Evolutionary conservation across 35 echinoderm and acorn worm species (phyloP).

Genomic region (Nesometra sesokonis): DNA sequence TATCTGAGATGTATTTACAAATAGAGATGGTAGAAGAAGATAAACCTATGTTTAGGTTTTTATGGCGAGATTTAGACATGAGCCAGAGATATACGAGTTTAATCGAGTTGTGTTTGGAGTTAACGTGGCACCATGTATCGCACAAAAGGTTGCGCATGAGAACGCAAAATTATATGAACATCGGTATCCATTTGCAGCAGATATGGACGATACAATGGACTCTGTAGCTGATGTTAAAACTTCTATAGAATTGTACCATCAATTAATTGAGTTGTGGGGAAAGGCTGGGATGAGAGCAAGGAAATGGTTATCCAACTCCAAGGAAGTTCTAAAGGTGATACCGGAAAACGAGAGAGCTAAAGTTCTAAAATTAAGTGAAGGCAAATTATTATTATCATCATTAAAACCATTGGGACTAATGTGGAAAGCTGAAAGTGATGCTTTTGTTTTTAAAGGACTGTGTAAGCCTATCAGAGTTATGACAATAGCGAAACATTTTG

Average conservation of each 20-base stretch:
- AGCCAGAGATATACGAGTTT: slow-evolving; percentile 13
- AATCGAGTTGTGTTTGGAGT: slow-evolving; percentile 7
- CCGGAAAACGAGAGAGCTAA: slow-evolving; percentile 17
- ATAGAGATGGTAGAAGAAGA: not conserved
- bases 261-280: not conserved
- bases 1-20: slow-evolving; percentile 19
- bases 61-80: slow-evolving; percentile 5
- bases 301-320: not conserved
- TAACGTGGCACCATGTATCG: slow-evolving; percentile 3
- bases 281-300: not conserved
- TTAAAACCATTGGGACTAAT: not conserved
- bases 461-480: not conserved
- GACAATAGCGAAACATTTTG: too few relatives aligned
- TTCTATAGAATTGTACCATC: not conserved
- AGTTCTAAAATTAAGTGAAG: not conserved
- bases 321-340: not conserved
- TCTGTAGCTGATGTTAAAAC: not conserved
- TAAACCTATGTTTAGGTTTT: not conserved
- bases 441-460: slow-evolving; percentile 4
- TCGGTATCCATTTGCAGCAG: not conserved
- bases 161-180: not conserved
- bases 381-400: slow-evolving; percentile 12
- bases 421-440: not conserved
- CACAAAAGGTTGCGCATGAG: slow-evolving; percentile 7
- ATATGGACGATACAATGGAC: slow-evolving; percentile 2